Conservation (phyloP, 1,140 invertebrate species). For the Euwallacea similis region DNA sequence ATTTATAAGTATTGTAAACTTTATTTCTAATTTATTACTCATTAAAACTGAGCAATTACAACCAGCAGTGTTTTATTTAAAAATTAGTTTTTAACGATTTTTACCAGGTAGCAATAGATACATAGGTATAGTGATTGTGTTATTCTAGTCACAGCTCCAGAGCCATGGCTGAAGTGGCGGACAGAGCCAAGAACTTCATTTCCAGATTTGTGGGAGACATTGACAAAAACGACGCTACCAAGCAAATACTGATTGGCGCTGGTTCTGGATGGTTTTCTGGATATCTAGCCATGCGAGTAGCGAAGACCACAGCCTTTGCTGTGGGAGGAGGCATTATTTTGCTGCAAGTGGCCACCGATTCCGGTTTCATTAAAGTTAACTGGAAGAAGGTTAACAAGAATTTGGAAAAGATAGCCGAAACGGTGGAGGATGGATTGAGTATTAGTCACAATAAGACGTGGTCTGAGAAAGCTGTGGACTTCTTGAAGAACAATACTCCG, state of each 20-base stretch:
- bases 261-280: slow-evolving; percentile 89
- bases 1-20: too few relatives aligned
- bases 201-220: slow-evolving; percentile 77
- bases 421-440: slow-evolving; percentile 75
- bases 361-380: slow-evolving; percentile 90
- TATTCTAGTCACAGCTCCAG: slow-evolving; percentile 1
- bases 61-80: too few relatives aligned
- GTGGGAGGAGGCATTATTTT: slow-evolving; percentile 87
- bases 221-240: slow-evolving; percentile 78
- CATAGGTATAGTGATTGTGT: not conserved
- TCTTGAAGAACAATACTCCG: slow-evolving; percentile 74
- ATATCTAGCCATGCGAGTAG: slow-evolving; percentile 87
- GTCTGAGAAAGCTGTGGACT: slow-evolving; percentile 78
- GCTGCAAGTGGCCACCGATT: slow-evolving; percentile 85
- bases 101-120: too few relatives aligned
- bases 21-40: too few relatives aligned
- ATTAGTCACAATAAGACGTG: slow-evolving; percentile 54
- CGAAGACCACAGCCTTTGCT: slow-evolving; percentile 85
- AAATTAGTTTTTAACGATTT: too few relatives aligned
- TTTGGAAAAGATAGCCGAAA: not conserved
- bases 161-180: slow-evolving; percentile 38
- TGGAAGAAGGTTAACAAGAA: slow-evolving; percentile 81
- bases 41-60: too few relatives aligned
- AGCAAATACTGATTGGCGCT: slow-evolving; percentile 84
- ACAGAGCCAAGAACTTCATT: slow-evolving; percentile 54